Conservation (phyloP, 2,113 vertebrate genomes). For the Alligator mississippiensis region DNA sequence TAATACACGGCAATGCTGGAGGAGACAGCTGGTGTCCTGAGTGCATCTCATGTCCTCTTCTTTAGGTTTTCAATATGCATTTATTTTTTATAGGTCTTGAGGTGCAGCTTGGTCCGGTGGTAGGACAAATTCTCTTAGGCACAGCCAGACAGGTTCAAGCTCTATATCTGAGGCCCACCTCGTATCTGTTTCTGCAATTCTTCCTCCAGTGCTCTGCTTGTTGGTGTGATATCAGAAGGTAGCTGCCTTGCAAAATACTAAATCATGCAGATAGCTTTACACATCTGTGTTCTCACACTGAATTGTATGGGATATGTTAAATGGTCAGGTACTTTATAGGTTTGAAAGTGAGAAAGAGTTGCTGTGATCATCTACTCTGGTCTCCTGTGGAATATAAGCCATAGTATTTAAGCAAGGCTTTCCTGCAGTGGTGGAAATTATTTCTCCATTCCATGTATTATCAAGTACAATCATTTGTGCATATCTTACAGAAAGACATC, state of each 20-base stretch:
- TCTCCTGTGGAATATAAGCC: accelerated
- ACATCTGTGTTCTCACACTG: accelerated
- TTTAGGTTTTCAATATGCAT: not conserved
- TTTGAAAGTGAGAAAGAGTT: not conserved
- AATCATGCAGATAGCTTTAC: accelerated
- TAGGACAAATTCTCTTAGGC: not conserved
- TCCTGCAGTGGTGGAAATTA: not conserved
- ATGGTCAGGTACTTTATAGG: accelerated
- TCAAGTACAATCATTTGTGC: accelerated
- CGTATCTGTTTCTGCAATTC: not conserved
- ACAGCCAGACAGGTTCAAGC: not conserved
- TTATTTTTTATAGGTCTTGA: not conserved
- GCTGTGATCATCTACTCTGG: too few relatives aligned
- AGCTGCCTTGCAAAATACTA: not conserved
- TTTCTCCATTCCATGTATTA: accelerated
- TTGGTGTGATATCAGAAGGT: not conserved
- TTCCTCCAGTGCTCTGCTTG: not conserved
- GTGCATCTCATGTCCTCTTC: not conserved
- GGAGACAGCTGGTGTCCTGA: not conserved
- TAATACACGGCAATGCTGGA: not conserved
- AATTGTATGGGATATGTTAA: not conserved
- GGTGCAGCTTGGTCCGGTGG: not conserved
- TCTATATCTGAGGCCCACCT: accelerated
- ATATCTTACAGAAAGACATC: accelerated
- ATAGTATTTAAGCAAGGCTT: not conserved